Evolutionary conservation across 2,888 invertebrate species (phyloP).

Genomic region (Automeris io): DNA sequence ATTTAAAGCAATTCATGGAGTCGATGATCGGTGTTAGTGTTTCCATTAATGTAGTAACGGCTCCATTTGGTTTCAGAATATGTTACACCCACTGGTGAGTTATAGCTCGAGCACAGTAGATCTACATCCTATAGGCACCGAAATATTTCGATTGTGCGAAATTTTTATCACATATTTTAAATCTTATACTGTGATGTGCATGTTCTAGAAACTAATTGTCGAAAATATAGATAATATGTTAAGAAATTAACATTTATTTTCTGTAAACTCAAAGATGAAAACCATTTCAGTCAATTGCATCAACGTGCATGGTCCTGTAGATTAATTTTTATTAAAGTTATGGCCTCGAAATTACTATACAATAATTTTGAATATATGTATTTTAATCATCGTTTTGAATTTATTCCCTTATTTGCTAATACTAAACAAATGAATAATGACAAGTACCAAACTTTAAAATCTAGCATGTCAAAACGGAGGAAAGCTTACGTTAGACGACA

Average conservation of each 20-base stretch:
- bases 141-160: constrained; percentile 4
- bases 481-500: no score
- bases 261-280: no score
- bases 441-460: neutral
- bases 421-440: no score
- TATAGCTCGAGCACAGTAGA: constrained; percentile 61
- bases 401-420: no score
- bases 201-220: neutral
- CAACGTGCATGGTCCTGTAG: no score
- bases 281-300: no score
- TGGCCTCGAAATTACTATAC: no score
- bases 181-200: neutral
- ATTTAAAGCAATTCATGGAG: constrained; percentile 63
- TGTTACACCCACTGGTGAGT: constrained; percentile 77
- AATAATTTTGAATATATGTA: no score
- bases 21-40: constrained; percentile 63
- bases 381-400: no score
- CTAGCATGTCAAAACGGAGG: constrained; percentile 2
- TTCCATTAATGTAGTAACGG: constrained; percentile 62
- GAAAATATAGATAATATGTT: no score
- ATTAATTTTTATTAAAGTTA: no score
- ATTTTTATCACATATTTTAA: neutral
- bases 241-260: no score
- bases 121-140: constrained; percentile 14
- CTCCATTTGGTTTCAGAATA: constrained; percentile 77